Evolutionary conservation across 2,113 vertebrate genomes (phyloP), one percentile per base, ranked within the genome.

Genomic region (Micronycteris hirsuta): DNA sequence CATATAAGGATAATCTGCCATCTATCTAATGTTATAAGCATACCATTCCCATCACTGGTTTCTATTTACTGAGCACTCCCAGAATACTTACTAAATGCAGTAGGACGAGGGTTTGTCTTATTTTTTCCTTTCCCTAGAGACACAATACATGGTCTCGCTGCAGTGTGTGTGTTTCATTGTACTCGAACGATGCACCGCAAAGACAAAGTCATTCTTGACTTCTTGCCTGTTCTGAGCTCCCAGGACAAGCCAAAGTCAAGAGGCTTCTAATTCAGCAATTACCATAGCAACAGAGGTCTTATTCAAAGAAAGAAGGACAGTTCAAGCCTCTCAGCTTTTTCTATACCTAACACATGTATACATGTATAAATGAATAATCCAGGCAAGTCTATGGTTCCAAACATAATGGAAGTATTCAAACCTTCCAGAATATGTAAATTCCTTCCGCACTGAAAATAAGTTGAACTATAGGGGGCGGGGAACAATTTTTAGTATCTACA

Each of bases 141-240:
- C 86, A 80, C 45, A 83, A 73, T 54, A 38, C 14, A 77, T 70
- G 49, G 88, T 89, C 65, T 85, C 4, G 2, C 36, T 54, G 22
- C 19, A 84, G 26, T 17, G 7, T 33, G 65, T 54, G 45, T 68
- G 20, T 77, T 70, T 16, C 43, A 93, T 77, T 80, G 31, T 61
- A 91, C 24, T 33, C 76, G 70, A 83, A 93, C 92, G 43, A 97
- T 88, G 83, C 36, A 41, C 31, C 81, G 73, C 38, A 93, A 86
- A 93, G 93, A 88, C 65, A 96, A 94, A 87, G 24, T 78, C 88
- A 94, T 85, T 97, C 95, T 91, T 97, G 94, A 96, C 83, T 94
- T 93, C 61, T 89, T 94, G 52, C 15, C 85, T 84, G 86, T 77
- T 80, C 47, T 87, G 74, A 61, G 74, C 45, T 90, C 41, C 68